phyloP scores from a whole-genome alignment of 2,888 invertebrate genomes.

The Caenorhabditis sp. region DNA sequence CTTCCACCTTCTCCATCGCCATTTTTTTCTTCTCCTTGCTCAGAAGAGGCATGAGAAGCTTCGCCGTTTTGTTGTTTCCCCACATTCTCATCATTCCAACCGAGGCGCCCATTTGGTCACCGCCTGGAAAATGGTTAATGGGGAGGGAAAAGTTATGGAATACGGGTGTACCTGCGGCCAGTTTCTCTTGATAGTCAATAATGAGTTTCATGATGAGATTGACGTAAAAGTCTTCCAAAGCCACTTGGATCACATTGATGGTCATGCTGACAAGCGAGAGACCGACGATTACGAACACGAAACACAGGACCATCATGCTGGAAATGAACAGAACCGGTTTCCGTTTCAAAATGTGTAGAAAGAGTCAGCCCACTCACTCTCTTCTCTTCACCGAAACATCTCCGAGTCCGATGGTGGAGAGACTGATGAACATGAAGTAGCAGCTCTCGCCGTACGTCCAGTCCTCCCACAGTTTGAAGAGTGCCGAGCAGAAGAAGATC shows the following conservation, averaged over 20 bases:
- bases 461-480: slow-evolving; percentile 92
- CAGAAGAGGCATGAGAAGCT: slow-evolving; percentile 75
- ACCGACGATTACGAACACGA: slow-evolving; percentile 80
- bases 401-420: slow-evolving; percentile 79
- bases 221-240: slow-evolving; percentile 78
- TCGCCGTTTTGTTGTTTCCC: slow-evolving; percentile 77
- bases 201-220: slow-evolving; percentile 77
- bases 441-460: slow-evolving; percentile 80
- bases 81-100: slow-evolving; percentile 79
- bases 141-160: not conserved
- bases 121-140: slow-evolving; percentile 34
- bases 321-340: too few species aligned
- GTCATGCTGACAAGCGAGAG: slow-evolving; percentile 81
- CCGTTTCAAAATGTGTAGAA: too few species aligned
- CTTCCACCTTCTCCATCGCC: slow-evolving; percentile 77
- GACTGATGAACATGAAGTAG: slow-evolving; percentile 81
- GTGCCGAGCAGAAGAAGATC: slow-evolving; percentile 90
- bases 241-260: slow-evolving; percentile 80
- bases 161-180: slow-evolving; percentile 75
- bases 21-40: slow-evolving; percentile 74
- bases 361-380: slow-evolving; percentile 68
- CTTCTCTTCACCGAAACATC: slow-evolving; percentile 74
- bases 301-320: slow-evolving; percentile 78
- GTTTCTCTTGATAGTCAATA: slow-evolving; percentile 76
- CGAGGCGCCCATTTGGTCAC: slow-evolving; percentile 74